Base-by-base conservation (phyloP, 1,140 invertebrate genomes). In the Magallana gigas region DNA sequence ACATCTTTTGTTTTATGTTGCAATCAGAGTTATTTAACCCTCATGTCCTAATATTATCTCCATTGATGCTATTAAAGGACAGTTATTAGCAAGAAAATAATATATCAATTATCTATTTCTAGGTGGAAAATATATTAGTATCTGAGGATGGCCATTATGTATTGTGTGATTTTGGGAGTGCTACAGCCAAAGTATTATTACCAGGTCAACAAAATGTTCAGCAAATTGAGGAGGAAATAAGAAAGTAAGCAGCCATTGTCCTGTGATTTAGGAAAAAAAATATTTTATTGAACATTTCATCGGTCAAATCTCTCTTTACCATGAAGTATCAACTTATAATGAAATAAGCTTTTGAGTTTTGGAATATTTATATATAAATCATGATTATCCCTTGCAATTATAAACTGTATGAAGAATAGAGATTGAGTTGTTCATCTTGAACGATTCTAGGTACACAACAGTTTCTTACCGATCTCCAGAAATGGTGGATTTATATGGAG, bases 401-500 rank as follows among this genome's bases (percentile, higher is more conserved):
- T 48, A 48, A 48, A 48, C 36, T 48, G 36, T 48, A 5, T 48
- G 36, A 48, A 48, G 36, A 48, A 48, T 48, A 48, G 1, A 48
- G 36, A 48, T 48, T 48, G 36, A 48, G 2, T 48, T 48, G 36
- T 48, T 48, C 36, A 48, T 48, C 36, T 48, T 48, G 36, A 48
- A 48, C 8, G 18, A 64, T 60, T 92, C 91, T 18, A 95, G 95
- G 93, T 99, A 99, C 94, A 99, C 98, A 6, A 99, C 98, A 1
- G 95, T 99, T 18, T 97, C 97, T 80, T 99, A 99, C 94, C 96
- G 98, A 92, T 96, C 98, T 18, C 98, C 98, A 29, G 98, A 99
- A 96, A 99, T 99, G 98, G 96, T 99, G 57, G 98, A 99, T 95
- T 96, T 99, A 90, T 99, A 99, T 94, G 96, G 96, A 90, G 97